A percentile compares a stretch with the other conserved stretches of the same genome.
Evolutionary conservation across 2,888 invertebrate species (phyloP).

Genomic region (Parnassius apollo): DNA sequence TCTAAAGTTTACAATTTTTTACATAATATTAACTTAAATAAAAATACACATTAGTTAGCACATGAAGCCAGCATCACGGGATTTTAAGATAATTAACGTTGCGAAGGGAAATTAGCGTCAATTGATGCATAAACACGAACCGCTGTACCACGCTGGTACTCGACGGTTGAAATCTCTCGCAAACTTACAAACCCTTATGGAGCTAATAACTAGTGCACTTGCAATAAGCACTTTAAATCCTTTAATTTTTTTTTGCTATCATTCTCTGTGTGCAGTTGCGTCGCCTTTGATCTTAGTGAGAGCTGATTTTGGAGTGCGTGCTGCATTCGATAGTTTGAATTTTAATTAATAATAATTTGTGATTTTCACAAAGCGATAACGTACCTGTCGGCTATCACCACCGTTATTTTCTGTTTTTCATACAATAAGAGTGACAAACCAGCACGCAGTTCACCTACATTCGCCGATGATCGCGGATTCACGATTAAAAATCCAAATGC

Average conservation of each 20-base stretch:
- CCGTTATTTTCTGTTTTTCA: too few relatives aligned
- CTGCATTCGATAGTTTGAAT: constrained; percentile 1
- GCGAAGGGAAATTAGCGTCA: constrained; percentile 18
- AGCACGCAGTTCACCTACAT: too few relatives aligned
- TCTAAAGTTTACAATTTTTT: background rate
- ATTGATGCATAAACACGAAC: constrained; percentile 19
- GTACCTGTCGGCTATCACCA: too few relatives aligned
- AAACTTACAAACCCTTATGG: background rate
- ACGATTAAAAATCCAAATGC: too few relatives aligned
- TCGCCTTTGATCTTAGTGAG: constrained; percentile 12
- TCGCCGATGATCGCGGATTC: too few relatives aligned
- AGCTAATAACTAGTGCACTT: constrained; percentile 25
- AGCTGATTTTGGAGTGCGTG: constrained; percentile 6
- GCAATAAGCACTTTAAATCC: constrained; percentile 14
- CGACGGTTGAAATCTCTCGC: constrained; percentile 12
- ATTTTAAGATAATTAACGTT: constrained; percentile 11
- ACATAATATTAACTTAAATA: background rate
- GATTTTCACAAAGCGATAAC: too few relatives aligned
- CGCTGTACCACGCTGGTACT: background rate
- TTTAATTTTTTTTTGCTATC: constrained; percentile 19
- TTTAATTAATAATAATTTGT: too few relatives aligned
- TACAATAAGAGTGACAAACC: too few relatives aligned
- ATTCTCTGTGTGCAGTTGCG: background rate
- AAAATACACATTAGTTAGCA: background rate
- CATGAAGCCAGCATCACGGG: background rate